These are phyloP conservation scores for Sitobion miscanthi DNA, from an alignment of 1,140 invertebrate genomes.

Conservation along the genomic window DNA sequence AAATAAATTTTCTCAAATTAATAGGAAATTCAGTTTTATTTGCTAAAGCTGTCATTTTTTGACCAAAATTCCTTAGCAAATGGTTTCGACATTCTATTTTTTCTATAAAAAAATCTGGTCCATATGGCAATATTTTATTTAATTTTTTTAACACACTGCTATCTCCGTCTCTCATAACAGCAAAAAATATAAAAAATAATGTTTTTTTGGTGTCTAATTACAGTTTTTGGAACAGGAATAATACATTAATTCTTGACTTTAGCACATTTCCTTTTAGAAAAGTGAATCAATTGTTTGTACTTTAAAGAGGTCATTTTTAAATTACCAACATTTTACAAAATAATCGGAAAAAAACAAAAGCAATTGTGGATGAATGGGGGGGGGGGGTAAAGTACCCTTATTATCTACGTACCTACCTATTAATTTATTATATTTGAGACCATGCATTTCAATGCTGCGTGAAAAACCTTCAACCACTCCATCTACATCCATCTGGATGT, in stretches of 20 bases:
- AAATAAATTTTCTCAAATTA: neutral
- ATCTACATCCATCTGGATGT: slow-evolving; percentile 60
- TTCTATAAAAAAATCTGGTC: neutral
- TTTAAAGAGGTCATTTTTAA: too few relatives aligned
- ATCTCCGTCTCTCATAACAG: neutral
- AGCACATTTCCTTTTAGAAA: too few relatives aligned
- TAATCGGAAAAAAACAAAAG: too few relatives aligned
- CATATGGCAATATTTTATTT: neutral
- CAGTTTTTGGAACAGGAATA: too few relatives aligned
- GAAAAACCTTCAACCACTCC: slow-evolving; percentile 60
- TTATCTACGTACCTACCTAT: neutral
- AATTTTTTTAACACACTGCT: neutral
- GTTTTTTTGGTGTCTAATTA: too few relatives aligned
- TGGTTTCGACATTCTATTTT: slow-evolving; percentile 27
- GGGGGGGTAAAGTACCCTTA: too few relatives aligned
- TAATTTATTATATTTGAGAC: slow-evolving; percentile 55
- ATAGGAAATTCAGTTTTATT: slow-evolving; percentile 4
- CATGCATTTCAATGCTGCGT: slow-evolving; percentile 58
- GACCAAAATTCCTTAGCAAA: neutral
- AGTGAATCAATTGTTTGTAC: too few relatives aligned
- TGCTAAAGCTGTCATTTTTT: slow-evolving; percentile 2
- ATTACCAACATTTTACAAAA: too few relatives aligned
- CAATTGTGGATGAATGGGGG: too few relatives aligned
- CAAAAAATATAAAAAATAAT: neutral
- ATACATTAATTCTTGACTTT: too few relatives aligned